These are phyloP conservation scores for Elmis aenea DNA, from an alignment of 2,888 invertebrate genomes.

Conservation along the genomic window DNA sequence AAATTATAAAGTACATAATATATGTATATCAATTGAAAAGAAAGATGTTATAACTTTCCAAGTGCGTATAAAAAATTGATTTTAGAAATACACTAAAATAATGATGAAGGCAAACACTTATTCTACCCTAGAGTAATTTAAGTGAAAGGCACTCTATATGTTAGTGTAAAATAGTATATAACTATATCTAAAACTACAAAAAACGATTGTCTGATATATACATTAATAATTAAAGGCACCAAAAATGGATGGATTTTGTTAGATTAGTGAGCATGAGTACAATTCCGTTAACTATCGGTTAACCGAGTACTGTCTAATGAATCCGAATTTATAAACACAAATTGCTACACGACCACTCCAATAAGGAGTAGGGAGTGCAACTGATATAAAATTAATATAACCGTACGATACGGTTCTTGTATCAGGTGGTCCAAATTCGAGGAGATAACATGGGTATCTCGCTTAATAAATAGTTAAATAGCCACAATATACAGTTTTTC, in stretches of 20 bases:
- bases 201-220: constrained; percentile 39
- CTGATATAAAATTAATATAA: constrained; percentile 15
- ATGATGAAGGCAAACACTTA: constrained; percentile 20
- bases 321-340: constrained; percentile 9
- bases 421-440: too few relatives aligned
- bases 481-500: too few relatives aligned
- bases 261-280: constrained; percentile 42
- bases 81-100: constrained; percentile 19
- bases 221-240: constrained; percentile 42
- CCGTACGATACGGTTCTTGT: too few relatives aligned
- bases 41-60: constrained; percentile 12
- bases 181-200: constrained; percentile 14
- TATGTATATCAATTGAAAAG: constrained; percentile 4
- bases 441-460: too few relatives aligned
- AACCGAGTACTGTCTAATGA: constrained; percentile 16
- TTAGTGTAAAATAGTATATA: constrained; percentile 28
- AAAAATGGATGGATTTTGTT: constrained; percentile 47
- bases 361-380: constrained; percentile 22
- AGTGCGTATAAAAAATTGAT: constrained; percentile 15
- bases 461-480: too few relatives aligned
- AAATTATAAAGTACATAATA: constrained; percentile 9
- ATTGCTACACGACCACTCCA: constrained; percentile 20
- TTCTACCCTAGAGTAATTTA: too few relatives aligned
- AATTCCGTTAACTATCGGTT: constrained; percentile 23
- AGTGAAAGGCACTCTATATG: constrained; percentile 37